Evolutionary conservation across 2,888 invertebrate genomes (phyloP), one percentile per base, ranked within the genome.

Genomic region (Ochropacha duplaris): DNA sequence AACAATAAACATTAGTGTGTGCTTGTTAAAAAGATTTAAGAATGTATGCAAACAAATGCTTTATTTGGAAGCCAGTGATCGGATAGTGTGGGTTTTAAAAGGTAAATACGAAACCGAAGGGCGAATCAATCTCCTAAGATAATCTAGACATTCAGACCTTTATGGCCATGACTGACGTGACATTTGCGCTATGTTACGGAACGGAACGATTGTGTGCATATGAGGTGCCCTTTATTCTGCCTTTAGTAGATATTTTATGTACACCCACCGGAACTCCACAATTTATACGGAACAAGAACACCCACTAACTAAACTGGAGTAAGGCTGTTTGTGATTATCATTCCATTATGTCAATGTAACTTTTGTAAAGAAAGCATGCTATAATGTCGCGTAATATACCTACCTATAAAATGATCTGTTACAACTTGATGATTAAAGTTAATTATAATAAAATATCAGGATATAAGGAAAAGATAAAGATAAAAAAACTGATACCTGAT

Each of bases 201-300:
- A 57, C 59, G 55, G 64, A 61, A 60, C 74, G 64, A 88, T 88
- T 87, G 87, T 88, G 84, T 88, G 84, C 75, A 83, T 85, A 88
- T 87, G 68, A 83, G 76, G 66, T 76, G 78, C 79, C 78, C 78
- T 81, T 78, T 74, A 69, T 64, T 64, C 19, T 64, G 61, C 62
- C 65, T 69, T 66, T 67, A 66, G 70, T 58, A 63, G 61, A 68
- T 69, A 69, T 71, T 74, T 67, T 74, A 79, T 83, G 79, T 68
- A 84, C 86, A 82, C 87, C 87, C 83, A 88, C 86, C 85, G 84
- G 85, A 87, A 88, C 74, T 71, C 51, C 50, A 74, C 70, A 74
- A 71, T 79, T 74, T 72, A 72, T 69, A 72, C 74, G 73, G 75
- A 81, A 83, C 79, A 78, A 76, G 72, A 78, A 81, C 81, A 78